Conservation (phyloP, 2,888 invertebrate genomes). For the Eupeodes luniger region DNA sequence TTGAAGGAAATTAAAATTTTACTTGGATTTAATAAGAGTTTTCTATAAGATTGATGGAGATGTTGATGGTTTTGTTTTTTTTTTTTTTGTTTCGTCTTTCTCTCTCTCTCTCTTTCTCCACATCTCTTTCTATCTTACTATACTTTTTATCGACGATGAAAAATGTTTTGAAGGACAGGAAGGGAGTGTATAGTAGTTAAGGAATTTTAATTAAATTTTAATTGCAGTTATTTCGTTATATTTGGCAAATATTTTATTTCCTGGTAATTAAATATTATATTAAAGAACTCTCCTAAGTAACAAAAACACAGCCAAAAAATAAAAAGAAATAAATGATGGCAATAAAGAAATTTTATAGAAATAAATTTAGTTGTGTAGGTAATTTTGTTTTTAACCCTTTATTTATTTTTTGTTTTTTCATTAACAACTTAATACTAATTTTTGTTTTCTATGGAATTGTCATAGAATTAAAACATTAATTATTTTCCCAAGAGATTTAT, state of each 20-base stretch:
- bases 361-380: slow-evolving; percentile 36
- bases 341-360: not conserved
- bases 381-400: not conserved
- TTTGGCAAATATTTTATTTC: slow-evolving; percentile 67
- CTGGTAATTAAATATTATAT: slow-evolving; percentile 56
- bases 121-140: not conserved
- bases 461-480: no score
- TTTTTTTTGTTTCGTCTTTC: no score
- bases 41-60: slow-evolving; percentile 65
- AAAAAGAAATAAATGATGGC: not conserved
- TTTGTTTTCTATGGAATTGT: not conserved
- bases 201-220: slow-evolving; percentile 76
- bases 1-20: slow-evolving; percentile 74
- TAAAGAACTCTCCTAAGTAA: not conserved
- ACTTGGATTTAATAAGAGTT: slow-evolving; percentile 74
- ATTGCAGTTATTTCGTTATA: slow-evolving; percentile 74
- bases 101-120: slow-evolving; percentile 25
- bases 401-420: not conserved
- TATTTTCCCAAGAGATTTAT: no score
- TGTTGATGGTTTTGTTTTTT: slow-evolving; percentile 20
- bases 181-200: slow-evolving; percentile 19
- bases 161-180: slow-evolving; percentile 23
- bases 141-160: slow-evolving; percentile 13
- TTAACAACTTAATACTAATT: not conserved
- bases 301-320: not conserved